phyloP scores from a whole-genome alignment of 2,888 invertebrate genomes.

The Caenorhabditis japonica region DNA sequence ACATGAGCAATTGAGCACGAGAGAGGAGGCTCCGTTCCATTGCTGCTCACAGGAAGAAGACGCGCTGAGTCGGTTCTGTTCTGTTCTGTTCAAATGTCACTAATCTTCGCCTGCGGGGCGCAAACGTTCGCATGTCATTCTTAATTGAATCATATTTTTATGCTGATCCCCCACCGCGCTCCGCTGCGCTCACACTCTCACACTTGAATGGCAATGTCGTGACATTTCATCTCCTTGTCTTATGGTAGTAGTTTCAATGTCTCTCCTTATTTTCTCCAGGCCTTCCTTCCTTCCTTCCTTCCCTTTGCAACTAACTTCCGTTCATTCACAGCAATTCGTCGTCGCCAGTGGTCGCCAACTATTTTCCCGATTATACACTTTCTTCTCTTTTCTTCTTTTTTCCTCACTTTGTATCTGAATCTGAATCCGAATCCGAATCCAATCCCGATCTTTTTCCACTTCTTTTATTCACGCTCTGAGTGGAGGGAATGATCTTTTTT shows the following conservation, averaged over 20 bases:
- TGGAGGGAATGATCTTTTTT: conserved; percentile 33
- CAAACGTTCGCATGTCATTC: conserved; percentile 44
- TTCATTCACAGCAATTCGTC: conserved; percentile 56
- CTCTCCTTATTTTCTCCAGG: conserved; percentile 44
- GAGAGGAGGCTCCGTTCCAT: no score
- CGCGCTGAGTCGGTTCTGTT: conserved; percentile 19
- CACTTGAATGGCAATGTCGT: conserved; percentile 51
- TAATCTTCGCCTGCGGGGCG: conserved; percentile 32
- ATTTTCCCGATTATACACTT: conserved; percentile 54
- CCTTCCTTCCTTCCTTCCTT: conserved; percentile 37
- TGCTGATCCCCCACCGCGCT: conserved; percentile 49
- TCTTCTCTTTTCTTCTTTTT: conserved; percentile 40
- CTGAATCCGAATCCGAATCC: no score
- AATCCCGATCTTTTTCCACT: no score
- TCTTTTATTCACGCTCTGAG: conserved; percentile 39
- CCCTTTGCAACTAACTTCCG: conserved; percentile 53
- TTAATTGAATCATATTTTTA: conserved; percentile 54
- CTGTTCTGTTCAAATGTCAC: conserved; percentile 41
- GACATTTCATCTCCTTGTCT: conserved; percentile 44
- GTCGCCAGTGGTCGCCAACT: conserved; percentile 43
- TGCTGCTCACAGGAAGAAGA: no score
- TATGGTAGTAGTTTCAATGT: conserved; percentile 52
- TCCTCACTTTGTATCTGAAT: conserved; percentile 10
- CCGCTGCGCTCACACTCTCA: conserved; percentile 20
- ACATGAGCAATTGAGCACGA: conserved; percentile 50